phyloP scores from a whole-genome alignment of 1,140 invertebrate genomes.

The Nasonia vitripennis region DNA sequence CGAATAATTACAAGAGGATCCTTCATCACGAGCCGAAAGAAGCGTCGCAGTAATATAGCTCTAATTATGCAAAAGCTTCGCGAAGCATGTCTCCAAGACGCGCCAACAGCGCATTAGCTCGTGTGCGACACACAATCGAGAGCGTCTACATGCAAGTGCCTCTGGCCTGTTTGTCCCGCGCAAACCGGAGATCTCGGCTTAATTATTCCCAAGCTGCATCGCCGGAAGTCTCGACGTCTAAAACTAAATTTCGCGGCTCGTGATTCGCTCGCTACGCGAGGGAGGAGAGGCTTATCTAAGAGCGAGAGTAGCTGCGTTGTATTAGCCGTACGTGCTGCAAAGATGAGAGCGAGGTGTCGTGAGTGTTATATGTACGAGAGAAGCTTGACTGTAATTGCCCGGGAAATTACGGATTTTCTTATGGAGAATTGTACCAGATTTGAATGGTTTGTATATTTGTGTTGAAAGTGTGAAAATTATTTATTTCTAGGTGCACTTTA shows the following conservation, averaged over 20 bases:
- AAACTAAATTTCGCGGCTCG: conserved; percentile 10
- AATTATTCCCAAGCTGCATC: not conserved
- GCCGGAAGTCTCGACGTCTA: not conserved
- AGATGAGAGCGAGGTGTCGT: not conserved
- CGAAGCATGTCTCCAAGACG: not conserved
- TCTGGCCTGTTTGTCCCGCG: not conserved
- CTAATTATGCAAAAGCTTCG: not conserved
- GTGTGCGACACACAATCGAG: not conserved
- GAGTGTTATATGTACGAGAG: too few relatives aligned
- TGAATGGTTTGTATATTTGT: too few relatives aligned
- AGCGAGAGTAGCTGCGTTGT: not conserved
- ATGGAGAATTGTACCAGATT: not conserved
- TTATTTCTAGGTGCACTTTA: too few relatives aligned
- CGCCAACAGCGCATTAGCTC: too few relatives aligned
- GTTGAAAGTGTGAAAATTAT: too few relatives aligned
- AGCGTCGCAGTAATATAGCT: not conserved
- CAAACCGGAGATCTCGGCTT: conserved; percentile 1
- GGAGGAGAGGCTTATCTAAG: not conserved
- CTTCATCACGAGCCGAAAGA: not conserved
- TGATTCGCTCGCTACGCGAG: not conserved
- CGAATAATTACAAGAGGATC: not conserved
- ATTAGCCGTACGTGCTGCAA: not conserved
- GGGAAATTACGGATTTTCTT: not conserved
- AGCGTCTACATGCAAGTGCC: not conserved
- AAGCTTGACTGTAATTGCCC: not conserved